These are phyloP conservation scores for Drosophila santomea DNA, from an alignment of 1,140 invertebrate species.

Conservation along the genomic window DNA sequence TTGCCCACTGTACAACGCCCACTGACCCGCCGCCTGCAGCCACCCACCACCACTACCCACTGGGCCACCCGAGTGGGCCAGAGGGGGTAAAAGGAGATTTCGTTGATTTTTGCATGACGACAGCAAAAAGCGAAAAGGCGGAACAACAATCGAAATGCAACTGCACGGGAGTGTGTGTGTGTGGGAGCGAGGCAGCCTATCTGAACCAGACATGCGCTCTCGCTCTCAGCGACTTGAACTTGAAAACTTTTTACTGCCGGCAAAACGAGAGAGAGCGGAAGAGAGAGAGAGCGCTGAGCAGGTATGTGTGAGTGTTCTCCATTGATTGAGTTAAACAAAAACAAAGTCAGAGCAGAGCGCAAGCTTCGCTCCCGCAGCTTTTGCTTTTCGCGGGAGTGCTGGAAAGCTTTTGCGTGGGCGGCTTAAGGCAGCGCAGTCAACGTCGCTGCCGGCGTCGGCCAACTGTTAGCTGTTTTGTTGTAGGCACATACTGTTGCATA, in stretches of 20 bases:
- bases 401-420: constrained; percentile 74
- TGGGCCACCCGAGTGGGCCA: not conserved
- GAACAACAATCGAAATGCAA: constrained; percentile 49
- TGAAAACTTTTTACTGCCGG: constrained; percentile 69
- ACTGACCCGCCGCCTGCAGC: not conserved
- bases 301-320: constrained; percentile 10
- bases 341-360: constrained; percentile 15
- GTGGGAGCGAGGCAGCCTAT: constrained; percentile 35
- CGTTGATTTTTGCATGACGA: constrained; percentile 69
- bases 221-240: constrained; percentile 69
- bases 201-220: constrained; percentile 77
- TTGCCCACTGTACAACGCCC: not conserved
- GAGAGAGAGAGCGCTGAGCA: constrained; percentile 26
- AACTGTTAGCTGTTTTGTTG: constrained; percentile 79
- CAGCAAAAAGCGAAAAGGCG: constrained; percentile 60
- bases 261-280: constrained; percentile 18
- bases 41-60: constrained; percentile 36
- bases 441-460: constrained; percentile 57
- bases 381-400: constrained; percentile 3
- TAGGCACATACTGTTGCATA: constrained; percentile 71
- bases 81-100: constrained; percentile 26
- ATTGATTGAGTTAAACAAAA: constrained; percentile 26
- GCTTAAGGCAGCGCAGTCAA: constrained; percentile 53
- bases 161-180: constrained; percentile 3
- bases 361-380: constrained; percentile 11